Evolutionary conservation across 2,888 invertebrate species (phyloP).

Genomic region (Oasisia sp.): DNA sequence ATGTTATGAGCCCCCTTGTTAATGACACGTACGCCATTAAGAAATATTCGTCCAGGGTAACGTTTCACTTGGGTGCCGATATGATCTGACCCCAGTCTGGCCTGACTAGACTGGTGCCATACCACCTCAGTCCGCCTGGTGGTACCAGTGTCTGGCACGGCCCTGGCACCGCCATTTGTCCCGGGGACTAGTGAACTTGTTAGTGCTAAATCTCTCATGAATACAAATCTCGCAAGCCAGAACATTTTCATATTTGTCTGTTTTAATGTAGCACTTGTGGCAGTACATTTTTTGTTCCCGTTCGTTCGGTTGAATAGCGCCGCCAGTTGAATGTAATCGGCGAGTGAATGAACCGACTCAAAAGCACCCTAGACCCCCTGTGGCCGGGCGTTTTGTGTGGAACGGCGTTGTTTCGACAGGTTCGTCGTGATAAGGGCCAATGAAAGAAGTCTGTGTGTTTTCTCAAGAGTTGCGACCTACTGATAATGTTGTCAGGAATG

Average conservation of each 20-base stretch:
- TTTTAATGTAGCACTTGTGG: conserved; percentile 2
- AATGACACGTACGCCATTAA: not conserved
- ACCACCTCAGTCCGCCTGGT: not conserved
- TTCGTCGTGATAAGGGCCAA: not conserved
- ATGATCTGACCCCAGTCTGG: not conserved
- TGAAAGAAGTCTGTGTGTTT: conserved; percentile 17
- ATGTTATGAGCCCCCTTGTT: not conserved
- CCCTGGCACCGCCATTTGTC: not conserved
- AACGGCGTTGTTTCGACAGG: not conserved
- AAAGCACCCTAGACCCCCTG: not conserved
- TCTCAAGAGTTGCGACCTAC: not conserved
- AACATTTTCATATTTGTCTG: not conserved
- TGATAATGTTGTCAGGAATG: not conserved
- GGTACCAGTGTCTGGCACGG: not conserved
- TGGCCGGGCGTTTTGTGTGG: not conserved
- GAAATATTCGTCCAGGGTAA: not conserved
- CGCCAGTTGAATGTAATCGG: not conserved
- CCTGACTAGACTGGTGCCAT: not conserved
- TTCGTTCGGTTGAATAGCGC: not conserved
- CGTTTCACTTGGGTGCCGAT: not conserved
- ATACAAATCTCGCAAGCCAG: not conserved
- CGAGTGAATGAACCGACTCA: not conserved
- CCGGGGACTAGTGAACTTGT: not conserved
- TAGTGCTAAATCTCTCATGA: not conserved
- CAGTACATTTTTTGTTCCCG: not conserved